Conservation (phyloP, 2,113 vertebrate genomes). For the Ictalurus punctatus region DNA sequence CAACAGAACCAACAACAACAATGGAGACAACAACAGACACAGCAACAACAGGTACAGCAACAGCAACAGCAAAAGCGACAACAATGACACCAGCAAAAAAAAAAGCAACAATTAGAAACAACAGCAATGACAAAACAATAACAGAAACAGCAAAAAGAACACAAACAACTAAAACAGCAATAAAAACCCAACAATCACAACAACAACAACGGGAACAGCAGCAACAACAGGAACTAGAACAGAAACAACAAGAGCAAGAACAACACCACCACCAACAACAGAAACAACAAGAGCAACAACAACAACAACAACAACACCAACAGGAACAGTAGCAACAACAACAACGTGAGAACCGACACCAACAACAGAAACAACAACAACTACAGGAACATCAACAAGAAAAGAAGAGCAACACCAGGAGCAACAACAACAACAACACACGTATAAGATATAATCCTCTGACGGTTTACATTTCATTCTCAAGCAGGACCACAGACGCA, state of each 20-base stretch:
- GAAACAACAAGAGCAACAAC: neutral
- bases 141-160: neutral
- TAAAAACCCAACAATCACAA: no score
- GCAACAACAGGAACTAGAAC: neutral
- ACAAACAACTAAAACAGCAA: neutral
- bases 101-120: no score
- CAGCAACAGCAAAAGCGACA: neutral
- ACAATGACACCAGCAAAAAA: neutral
- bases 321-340: neutral
- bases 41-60: neutral
- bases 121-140: neutral
- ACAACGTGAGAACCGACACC: neutral
- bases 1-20: neutral
- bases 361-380: neutral
- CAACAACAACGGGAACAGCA: neutral
- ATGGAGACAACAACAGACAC: no score
- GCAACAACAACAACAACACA: neutral
- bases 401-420: neutral
- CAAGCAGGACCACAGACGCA: neutral
- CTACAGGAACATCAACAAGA: neutral
- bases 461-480: neutral
- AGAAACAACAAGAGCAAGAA: no score
- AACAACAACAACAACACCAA: neutral
- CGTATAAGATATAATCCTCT: neutral
- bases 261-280: neutral